Evolutionary conservation across 2,113 vertebrate genomes (phyloP).

Genomic region (Sigmodon hispidus): DNA sequence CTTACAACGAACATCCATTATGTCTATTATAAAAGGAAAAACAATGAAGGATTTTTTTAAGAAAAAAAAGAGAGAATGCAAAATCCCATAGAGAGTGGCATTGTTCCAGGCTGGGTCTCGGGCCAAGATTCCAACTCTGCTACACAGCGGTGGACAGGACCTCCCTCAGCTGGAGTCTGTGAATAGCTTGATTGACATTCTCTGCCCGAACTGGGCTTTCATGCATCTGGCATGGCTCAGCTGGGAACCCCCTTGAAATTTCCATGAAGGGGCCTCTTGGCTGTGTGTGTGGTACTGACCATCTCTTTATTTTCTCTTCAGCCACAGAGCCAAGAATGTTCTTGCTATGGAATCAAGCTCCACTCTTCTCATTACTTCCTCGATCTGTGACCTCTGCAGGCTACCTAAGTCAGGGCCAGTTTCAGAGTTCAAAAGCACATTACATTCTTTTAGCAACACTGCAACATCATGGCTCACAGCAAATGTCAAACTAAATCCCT

Average conservation of each 20-base stretch:
- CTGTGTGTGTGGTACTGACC: conserved; percentile 34
- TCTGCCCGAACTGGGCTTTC: conserved; percentile 46
- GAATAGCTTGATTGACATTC: conserved; percentile 66
- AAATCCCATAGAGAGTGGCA: conserved; percentile 61
- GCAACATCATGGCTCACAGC: neutral
- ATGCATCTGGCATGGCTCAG: conserved; percentile 55
- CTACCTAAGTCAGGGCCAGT: neutral
- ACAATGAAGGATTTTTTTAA: conserved; percentile 27
- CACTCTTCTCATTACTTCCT: neutral
- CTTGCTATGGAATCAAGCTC: neutral
- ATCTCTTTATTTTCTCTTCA: conserved; percentile 55
- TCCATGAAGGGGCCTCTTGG: conserved; percentile 48
- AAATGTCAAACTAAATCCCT: neutral
- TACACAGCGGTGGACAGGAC: conserved; percentile 29
- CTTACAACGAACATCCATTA: conserved; percentile 61
- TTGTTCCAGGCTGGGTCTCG: conserved; percentile 61
- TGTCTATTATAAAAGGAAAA: conserved; percentile 60
- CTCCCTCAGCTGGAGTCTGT: conserved; percentile 58
- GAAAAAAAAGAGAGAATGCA: neutral
- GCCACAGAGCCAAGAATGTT: conserved; percentile 9
- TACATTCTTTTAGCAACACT: neutral
- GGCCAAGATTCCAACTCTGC: conserved; percentile 61
- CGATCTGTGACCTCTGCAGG: neutral
- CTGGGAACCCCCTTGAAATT: conserved; percentile 70
- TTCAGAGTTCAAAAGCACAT: neutral